phyloP scores from a whole-genome alignment of 2,888 invertebrate genomes.

The Chaitophorus viminalis region DNA sequence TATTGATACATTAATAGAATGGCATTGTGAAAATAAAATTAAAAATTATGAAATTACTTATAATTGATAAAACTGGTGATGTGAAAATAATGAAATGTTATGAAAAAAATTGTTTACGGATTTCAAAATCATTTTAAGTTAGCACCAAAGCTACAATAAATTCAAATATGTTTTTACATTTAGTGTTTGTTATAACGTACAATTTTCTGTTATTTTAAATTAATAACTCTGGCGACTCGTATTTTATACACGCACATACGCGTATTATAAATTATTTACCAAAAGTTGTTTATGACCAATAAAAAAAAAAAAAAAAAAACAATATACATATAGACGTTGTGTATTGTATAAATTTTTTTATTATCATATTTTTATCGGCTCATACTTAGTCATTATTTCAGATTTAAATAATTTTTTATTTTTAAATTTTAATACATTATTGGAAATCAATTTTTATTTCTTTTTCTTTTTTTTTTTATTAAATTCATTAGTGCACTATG shows the following conservation, averaged over 20 bases:
- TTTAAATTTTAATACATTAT: not conserved
- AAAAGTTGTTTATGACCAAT: no score
- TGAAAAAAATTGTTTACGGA: no score
- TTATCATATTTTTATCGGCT: not conserved
- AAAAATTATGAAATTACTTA: no score
- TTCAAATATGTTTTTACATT: not conserved
- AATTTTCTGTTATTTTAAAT: not conserved
- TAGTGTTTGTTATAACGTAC: not conserved
- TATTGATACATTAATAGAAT: no score
- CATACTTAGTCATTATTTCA: not conserved
- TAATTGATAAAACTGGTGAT: no score
- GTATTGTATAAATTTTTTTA: not conserved
- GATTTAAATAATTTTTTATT: not conserved
- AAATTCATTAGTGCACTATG: constrained; percentile 8
- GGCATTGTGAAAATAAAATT: no score
- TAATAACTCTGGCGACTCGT: not conserved
- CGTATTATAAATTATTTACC: no score
- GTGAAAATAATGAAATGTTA: no score
- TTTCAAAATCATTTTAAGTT: no score
- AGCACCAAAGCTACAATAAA: not conserved
- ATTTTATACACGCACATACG: not conserved
- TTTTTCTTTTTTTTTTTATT: no score
- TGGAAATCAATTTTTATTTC: not conserved
- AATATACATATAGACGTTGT: not conserved
- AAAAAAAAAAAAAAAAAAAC: no score